Conservation (phyloP, 2,797 vertebrate species). For the Onychomys arenicola region DNA sequence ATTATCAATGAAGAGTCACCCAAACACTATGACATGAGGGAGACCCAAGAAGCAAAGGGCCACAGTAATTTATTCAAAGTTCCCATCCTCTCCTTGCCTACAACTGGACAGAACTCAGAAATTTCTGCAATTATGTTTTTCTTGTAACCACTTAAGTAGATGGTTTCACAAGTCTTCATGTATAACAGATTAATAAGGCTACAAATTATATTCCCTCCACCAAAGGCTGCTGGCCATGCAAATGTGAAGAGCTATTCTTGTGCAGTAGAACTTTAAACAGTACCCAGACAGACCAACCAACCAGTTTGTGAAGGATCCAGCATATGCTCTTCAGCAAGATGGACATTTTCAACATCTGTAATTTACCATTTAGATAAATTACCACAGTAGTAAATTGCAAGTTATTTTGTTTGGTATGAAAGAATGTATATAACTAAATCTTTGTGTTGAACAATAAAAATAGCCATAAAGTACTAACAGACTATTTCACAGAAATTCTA, state of each 20-base stretch:
- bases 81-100: constrained; percentile 34
- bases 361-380: constrained; percentile 64
- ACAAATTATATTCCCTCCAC: constrained; percentile 53
- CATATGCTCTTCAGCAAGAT: neutral
- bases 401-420: constrained; percentile 39
- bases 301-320: constrained; percentile 31
- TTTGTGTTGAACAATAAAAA: constrained; percentile 55
- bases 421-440: constrained; percentile 28
- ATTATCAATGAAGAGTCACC: neutral
- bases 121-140: constrained; percentile 53
- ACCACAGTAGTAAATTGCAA: constrained; percentile 15
- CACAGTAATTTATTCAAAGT: constrained; percentile 6
- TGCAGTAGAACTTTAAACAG: constrained; percentile 25
- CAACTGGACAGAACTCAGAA: neutral
- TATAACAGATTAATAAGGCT: constrained; percentile 65
- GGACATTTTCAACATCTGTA: constrained; percentile 55
- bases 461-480: constrained; percentile 8
- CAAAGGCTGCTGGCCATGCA: constrained; percentile 63
- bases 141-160: constrained; percentile 41
- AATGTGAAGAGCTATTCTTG: constrained; percentile 46
- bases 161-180: constrained; percentile 41
- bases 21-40: neutral
- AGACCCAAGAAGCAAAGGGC: constrained; percentile 27
- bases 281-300: constrained; percentile 1
- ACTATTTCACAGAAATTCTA: constrained; percentile 66